Percentiles rank a stretch among this genome's conserved stretches.
Evolutionary conservation across 2,888 invertebrate genomes (phyloP).

Genomic region (Stenurella melanura): DNA sequence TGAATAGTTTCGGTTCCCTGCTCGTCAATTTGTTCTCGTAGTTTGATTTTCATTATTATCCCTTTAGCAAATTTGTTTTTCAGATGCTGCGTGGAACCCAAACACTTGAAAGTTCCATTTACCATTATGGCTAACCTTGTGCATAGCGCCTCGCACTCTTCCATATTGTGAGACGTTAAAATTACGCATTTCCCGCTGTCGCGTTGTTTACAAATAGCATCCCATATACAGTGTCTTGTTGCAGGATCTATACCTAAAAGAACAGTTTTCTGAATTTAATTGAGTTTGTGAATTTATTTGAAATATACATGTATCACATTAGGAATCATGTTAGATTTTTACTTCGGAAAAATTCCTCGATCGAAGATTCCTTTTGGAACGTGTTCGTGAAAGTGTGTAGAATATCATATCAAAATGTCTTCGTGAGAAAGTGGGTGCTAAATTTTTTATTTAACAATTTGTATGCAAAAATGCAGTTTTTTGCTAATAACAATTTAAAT

Average conservation of each 20-base stretch:
- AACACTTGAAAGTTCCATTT: constrained; percentile 86
- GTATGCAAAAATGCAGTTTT: too few species aligned
- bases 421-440: too few species aligned
- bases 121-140: constrained; percentile 90
- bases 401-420: too few species aligned
- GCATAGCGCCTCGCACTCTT: constrained; percentile 90
- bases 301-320: too few species aligned
- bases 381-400: too few species aligned
- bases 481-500: too few species aligned
- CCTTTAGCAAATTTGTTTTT: constrained; percentile 86
- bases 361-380: too few species aligned
- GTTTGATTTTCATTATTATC: constrained; percentile 71
- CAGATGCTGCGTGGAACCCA: constrained; percentile 87
- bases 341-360: too few species aligned
- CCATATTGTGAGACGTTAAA: constrained; percentile 91
- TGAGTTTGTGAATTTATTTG: too few species aligned
- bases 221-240: constrained; percentile 88
- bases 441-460: too few species aligned
- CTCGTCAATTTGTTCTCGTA: constrained; percentile 63
- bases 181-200: constrained; percentile 85
- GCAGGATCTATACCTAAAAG: constrained; percentile 84
- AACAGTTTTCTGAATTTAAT: neutral
- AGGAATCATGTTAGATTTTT: too few species aligned
- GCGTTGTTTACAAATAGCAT: constrained; percentile 81
- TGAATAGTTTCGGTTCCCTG: constrained; percentile 58